Evolutionary conservation across 2,113 vertebrate species (phyloP).

Genomic region (Coregonus clupeaformis): DNA sequence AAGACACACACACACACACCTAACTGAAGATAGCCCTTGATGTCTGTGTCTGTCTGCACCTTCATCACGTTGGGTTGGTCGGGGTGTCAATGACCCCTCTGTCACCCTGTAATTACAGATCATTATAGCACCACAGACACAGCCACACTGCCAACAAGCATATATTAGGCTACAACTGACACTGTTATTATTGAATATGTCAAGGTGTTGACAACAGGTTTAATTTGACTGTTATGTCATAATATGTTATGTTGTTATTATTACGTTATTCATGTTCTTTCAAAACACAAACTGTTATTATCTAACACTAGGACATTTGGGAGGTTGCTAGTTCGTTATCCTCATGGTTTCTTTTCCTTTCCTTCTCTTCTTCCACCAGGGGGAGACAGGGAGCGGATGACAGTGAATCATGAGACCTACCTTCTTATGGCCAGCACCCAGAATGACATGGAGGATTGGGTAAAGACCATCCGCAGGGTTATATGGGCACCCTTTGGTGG

Average conservation of each 20-base stretch:
- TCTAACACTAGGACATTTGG: neutral
- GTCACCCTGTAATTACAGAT: neutral
- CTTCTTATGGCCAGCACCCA: constrained; percentile 98
- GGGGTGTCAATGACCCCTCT: neutral
- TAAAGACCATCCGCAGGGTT: constrained; percentile 94
- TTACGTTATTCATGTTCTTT: no score
- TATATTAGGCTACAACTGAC: no score
- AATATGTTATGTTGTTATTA: no score
- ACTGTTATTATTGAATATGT: no score
- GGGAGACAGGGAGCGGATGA: constrained; percentile 96
- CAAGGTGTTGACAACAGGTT: no score
- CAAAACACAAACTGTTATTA: no score
- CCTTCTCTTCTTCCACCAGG: constrained; percentile 64
- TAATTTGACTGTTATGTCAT: no score
- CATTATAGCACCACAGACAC: no score
- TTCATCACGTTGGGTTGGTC: neutral
- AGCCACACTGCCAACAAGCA: neutral
- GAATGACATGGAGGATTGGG: constrained; percentile 99
- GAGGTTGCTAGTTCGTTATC: neutral
- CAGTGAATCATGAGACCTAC: constrained; percentile 97
- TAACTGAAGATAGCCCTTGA: neutral
- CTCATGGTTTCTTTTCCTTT: neutral
- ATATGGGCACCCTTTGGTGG: constrained; percentile 99
- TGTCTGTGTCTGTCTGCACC: neutral
- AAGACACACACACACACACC: no score